These are phyloP conservation scores for Drosophila funebris DNA, from an alignment of 1,140 invertebrate genomes.

Conservation along the genomic window DNA sequence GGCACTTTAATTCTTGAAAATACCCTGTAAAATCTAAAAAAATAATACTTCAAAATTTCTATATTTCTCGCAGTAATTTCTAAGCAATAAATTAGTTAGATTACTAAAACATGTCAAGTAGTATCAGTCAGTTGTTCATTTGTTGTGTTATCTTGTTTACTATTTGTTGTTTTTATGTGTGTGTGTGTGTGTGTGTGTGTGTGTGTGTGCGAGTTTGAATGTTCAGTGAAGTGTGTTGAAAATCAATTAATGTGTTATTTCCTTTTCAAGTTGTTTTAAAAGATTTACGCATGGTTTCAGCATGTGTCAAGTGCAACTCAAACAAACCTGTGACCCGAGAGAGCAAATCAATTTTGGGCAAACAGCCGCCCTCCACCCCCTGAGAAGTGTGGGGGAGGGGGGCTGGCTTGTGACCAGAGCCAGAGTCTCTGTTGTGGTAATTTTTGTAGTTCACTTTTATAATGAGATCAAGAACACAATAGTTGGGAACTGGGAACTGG, in stretches of 20 bases:
- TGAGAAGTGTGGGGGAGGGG: background rate
- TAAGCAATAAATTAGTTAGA: too few species aligned
- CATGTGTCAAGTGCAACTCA: conserved; percentile 76
- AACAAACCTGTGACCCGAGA: conserved; percentile 59
- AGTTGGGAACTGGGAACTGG: background rate
- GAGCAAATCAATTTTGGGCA: conserved; percentile 65
- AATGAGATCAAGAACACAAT: conserved; percentile 72
- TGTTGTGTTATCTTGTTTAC: background rate
- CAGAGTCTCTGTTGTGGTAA: conserved; percentile 30
- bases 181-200: conserved; percentile 3
- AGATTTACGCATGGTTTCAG: conserved; percentile 75
- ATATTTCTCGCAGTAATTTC: too few species aligned
- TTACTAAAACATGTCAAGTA: too few species aligned
- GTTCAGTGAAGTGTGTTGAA: conserved; percentile 62
- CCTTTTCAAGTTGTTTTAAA: conserved; percentile 60
- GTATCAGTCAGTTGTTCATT: background rate
- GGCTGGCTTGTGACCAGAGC: background rate
- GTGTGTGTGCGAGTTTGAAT: conserved; percentile 27
- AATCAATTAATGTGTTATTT: conserved; percentile 72
- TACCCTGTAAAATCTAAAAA: too few species aligned
- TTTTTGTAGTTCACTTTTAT: conserved; percentile 59
- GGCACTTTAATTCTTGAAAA: too few species aligned
- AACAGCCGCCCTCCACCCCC: background rate
- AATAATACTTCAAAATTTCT: too few species aligned
- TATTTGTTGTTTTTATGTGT: background rate